Conservation (phyloP, 2,888 invertebrate species). For the Ormia ochracea region DNA sequence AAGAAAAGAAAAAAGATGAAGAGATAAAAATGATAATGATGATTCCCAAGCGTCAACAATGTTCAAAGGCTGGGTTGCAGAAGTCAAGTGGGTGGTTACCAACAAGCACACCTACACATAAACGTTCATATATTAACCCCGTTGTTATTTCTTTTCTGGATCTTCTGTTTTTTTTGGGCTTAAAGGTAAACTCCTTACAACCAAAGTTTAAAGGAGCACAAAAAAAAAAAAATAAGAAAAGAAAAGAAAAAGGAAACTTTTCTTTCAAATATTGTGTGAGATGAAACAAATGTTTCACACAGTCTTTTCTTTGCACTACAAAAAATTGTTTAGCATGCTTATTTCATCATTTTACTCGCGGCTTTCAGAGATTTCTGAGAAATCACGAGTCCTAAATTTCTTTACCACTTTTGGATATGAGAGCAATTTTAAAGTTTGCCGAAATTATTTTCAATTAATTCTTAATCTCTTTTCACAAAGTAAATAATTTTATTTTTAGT, state of each 20-base stretch:
- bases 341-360: background rate
- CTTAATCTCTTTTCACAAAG: no score
- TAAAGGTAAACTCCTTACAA: constrained; percentile 48
- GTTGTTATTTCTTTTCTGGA: background rate
- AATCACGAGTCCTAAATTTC: no score
- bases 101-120: constrained; percentile 61
- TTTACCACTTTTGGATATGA: no score
- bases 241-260: constrained; percentile 12
- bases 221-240: background rate
- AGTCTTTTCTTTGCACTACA: constrained; percentile 13
- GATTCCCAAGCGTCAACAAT: constrained; percentile 62
- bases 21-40: constrained; percentile 60
- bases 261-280: constrained; percentile 39
- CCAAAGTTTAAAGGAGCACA: constrained; percentile 7
- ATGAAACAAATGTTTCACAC: constrained; percentile 61
- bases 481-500: no score
- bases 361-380: no score
- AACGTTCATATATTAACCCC: constrained; percentile 14
- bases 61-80: constrained; percentile 64
- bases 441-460: no score
- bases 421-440: no score
- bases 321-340: background rate
- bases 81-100: constrained; percentile 65
- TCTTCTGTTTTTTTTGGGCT: background rate
- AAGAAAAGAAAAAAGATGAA: constrained; percentile 43